Conservation (phyloP, 2,113 vertebrate genomes). For the Tetraodon nigroviridis region DNA sequence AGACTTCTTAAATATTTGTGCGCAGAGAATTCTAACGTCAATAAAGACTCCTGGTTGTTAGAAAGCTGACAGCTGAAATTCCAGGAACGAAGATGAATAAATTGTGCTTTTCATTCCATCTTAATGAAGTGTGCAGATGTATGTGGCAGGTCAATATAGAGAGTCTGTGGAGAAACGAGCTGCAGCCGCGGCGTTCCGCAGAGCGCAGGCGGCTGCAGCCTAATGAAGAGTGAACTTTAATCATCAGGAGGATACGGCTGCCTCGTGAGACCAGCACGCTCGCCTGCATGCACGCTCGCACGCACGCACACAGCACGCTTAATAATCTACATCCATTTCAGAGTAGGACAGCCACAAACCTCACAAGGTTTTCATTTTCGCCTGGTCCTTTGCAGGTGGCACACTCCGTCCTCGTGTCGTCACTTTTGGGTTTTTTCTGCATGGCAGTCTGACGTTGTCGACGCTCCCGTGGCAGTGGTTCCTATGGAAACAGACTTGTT, state of each 20-base stretch:
- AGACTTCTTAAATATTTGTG: slow-evolving; percentile 1
- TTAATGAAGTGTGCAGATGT: slow-evolving; percentile 72
- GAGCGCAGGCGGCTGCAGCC: slow-evolving; percentile 46
- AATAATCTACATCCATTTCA: slow-evolving; percentile 7
- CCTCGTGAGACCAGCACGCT: slow-evolving; percentile 14
- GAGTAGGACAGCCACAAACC: slow-evolving; percentile 69
- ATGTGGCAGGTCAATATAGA: slow-evolving; percentile 71
- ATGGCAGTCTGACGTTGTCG: slow-evolving; percentile 86
- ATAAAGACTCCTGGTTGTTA: slow-evolving; percentile 51
- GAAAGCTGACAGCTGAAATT: slow-evolving; percentile 42
- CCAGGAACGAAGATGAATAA: slow-evolving; percentile 47
- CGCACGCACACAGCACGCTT: slow-evolving; percentile 16
- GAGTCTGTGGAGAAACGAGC: slow-evolving; percentile 49
- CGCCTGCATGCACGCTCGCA: slow-evolving; percentile 20
- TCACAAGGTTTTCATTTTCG: slow-evolving; percentile 97
- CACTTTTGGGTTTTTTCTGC: slow-evolving; percentile 92
- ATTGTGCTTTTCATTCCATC: slow-evolving; percentile 69
- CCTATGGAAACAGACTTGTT: slow-evolving; percentile 76
- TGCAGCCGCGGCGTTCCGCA: slow-evolving; percentile 37
- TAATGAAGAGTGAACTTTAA: slow-evolving; percentile 74
- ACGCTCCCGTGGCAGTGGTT: slow-evolving; percentile 86
- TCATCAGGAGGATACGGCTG: slow-evolving; percentile 62
- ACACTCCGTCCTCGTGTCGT: slow-evolving; percentile 92
- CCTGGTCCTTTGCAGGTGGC: slow-evolving; percentile 90
- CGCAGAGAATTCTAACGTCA: slow-evolving; percentile 32